Percentiles rank a stretch among this genome's conserved stretches.
phyloP scores from a whole-genome alignment of 2,113 vertebrate species.

The Chaetura pelagica region DNA sequence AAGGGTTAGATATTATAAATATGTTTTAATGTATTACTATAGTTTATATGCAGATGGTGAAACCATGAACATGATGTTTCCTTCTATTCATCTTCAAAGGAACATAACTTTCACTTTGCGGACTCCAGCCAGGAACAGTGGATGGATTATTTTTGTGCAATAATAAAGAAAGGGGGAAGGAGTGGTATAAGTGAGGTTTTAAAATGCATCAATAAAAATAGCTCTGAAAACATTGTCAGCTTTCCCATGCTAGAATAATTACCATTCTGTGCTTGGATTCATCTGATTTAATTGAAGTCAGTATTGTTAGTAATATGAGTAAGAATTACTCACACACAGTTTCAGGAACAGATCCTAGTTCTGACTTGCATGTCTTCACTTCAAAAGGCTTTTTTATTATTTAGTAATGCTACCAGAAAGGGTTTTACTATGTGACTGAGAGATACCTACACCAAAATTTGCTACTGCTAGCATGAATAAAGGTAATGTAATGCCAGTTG shows the following conservation, averaged over 20 bases:
- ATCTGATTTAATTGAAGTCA: slow-evolving; percentile 16
- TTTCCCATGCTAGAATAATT: slow-evolving; percentile 32
- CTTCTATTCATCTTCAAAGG: background rate
- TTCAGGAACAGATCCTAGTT: background rate
- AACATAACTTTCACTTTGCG: background rate
- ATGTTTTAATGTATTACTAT: background rate
- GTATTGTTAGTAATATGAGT: background rate
- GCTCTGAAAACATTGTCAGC: slow-evolving; percentile 1
- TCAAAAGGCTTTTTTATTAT: background rate
- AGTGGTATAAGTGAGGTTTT: background rate
- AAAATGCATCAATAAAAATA: slow-evolving; percentile 14
- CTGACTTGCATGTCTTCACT: background rate
- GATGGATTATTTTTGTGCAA: slow-evolving; percentile 8
- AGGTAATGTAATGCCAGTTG: background rate
- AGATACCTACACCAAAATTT: background rate
- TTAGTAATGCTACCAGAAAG: background rate
- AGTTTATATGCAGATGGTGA: background rate
- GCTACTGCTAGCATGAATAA: background rate
- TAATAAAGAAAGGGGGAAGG: background rate
- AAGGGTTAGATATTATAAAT: background rate
- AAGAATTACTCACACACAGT: slow-evolving; percentile 13
- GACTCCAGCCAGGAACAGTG: slow-evolving; percentile 3
- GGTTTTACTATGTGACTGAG: background rate
- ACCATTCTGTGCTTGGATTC: background rate
- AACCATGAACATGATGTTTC: background rate